Conservation (phyloP, 1,140 invertebrate genomes). For the Brachionus manjavacas region DNA sequence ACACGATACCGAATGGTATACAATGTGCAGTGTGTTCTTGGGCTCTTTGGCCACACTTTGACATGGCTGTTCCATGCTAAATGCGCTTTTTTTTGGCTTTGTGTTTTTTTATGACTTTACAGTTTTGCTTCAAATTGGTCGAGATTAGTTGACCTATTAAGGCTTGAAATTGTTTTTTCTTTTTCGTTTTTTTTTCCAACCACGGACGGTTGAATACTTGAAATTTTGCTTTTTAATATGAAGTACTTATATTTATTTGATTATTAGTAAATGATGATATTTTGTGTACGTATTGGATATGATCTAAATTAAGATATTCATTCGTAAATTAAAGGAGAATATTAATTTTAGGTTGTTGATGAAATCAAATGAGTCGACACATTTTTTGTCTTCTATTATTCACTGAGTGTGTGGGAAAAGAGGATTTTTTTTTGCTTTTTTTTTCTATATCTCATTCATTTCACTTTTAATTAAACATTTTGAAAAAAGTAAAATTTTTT, state of each 20-base stretch:
- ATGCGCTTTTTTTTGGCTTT: background rate
- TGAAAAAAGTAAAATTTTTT: too few relatives aligned
- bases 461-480: too few relatives aligned
- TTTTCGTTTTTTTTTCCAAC: background rate
- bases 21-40: background rate
- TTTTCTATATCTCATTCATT: too few relatives aligned
- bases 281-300: background rate
- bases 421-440: too few relatives aligned
- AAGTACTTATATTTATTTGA: background rate
- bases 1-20: background rate
- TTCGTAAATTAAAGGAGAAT: background rate
- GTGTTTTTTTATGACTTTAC: background rate
- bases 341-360: background rate
- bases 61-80: background rate
- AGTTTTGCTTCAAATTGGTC: background rate
- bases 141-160: background rate
- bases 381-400: background rate
- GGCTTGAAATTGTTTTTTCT: background rate
- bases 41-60: conserved; percentile 12
- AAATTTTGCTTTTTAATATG: background rate
- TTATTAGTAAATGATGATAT: background rate
- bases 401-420: too few relatives aligned
- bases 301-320: background rate
- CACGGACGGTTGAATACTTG: background rate
- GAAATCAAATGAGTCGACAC: background rate